A percentile compares a stretch with the other conserved stretches of the same genome.
phyloP scores from a whole-genome alignment of 2,797 vertebrate genomes.

The Alauda arvensis region DNA sequence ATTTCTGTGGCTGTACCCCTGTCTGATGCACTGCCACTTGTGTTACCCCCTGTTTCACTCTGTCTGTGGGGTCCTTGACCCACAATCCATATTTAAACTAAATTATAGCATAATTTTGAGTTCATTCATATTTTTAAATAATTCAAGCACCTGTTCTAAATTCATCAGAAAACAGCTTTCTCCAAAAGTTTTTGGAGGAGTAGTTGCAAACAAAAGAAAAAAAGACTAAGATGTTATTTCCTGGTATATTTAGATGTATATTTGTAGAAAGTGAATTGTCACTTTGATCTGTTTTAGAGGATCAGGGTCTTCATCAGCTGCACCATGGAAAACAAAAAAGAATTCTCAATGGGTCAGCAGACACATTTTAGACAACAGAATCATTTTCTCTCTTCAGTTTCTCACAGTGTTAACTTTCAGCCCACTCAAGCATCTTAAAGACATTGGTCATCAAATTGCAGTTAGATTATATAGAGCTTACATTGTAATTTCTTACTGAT shows the following conservation, averaged over 20 bases:
- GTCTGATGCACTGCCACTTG: not conserved
- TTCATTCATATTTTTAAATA: not conserved
- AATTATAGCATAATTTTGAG: not conserved
- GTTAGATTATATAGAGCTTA: not conserved
- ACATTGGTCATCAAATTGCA: not conserved
- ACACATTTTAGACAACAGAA: not conserved
- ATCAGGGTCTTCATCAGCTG: not conserved
- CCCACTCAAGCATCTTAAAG: not conserved
- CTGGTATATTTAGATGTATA: not conserved
- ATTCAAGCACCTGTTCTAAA: not conserved
- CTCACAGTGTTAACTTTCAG: not conserved
- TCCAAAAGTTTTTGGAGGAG: not conserved
- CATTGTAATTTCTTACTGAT: not conserved
- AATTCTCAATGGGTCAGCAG: fast-evolving
- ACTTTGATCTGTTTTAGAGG: not conserved
- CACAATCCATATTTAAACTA: not conserved
- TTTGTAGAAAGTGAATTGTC: not conserved
- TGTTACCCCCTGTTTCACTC: not conserved
- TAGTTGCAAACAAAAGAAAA: not conserved
- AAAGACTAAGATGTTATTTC: not conserved
- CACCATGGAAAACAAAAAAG: not conserved
- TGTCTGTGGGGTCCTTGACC: not conserved
- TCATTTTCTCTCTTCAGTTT: not conserved
- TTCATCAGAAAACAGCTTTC: not conserved
- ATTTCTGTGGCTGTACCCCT: not conserved